A percentile compares a stretch with the other conserved stretches of the same genome.
Conservation (phyloP, 2,888 invertebrate species). For the Neoaliturus tenellus region DNA sequence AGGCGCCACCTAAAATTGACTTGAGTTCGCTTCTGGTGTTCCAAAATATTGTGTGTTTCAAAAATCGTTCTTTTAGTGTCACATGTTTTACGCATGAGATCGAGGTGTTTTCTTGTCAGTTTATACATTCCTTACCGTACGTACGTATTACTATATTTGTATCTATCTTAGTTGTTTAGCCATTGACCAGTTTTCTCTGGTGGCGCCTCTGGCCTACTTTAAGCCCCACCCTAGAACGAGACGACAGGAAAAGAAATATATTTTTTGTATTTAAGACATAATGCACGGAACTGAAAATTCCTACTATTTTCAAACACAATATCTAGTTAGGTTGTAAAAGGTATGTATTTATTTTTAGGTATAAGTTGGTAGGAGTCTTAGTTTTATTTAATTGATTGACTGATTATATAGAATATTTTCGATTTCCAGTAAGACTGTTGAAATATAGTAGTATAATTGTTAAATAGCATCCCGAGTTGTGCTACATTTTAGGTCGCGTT, state of each 20-base stretch:
- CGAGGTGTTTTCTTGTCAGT: conserved; percentile 32
- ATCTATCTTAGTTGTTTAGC: conserved; percentile 44
- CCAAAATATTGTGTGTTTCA: conserved; percentile 42
- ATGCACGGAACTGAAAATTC: conserved; percentile 58
- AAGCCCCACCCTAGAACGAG: conserved; percentile 52
- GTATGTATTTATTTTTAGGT: conserved; percentile 36
- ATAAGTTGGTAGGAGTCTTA: conserved; percentile 55
- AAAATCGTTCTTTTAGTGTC: conserved; percentile 31
- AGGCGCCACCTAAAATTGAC: conserved; percentile 35
- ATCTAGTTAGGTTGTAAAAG: conserved; percentile 59
- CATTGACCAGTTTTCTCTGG: conserved; percentile 28
- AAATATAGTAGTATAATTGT: conserved; percentile 52
- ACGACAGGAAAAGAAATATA: conserved; percentile 55
- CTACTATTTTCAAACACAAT: conserved; percentile 59
- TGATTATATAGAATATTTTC: conserved; percentile 57
- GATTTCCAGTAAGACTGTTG: conserved; percentile 55
- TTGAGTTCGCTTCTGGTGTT: conserved; percentile 42
- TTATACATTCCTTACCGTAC: conserved; percentile 32
- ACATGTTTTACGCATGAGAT: conserved; percentile 43
- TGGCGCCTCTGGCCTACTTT: conserved; percentile 54
- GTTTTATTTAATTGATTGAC: conserved; percentile 58
- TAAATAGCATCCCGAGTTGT: conserved; percentile 49
- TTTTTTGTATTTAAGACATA: conserved; percentile 58
- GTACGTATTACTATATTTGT: conserved; percentile 30
- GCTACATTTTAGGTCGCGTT: conserved; percentile 46